Evolutionary conservation across 1,140 invertebrate species (phyloP).

Genomic region (Manduca sexta): DNA sequence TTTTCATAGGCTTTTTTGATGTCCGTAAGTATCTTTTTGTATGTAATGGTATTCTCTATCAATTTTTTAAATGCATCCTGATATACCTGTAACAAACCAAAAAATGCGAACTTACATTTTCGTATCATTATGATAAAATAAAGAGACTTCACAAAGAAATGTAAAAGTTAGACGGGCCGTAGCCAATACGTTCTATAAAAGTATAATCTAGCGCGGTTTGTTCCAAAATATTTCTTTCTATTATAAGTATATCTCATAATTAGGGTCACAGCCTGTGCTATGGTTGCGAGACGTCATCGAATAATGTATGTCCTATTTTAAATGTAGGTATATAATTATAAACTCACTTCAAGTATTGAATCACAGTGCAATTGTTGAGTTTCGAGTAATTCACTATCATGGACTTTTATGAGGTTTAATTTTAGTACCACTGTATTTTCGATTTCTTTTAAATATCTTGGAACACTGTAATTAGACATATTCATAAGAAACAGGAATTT

Average conservation of each 20-base stretch:
- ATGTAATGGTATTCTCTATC: constrained; percentile 43
- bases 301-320: too few relatives aligned
- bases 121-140: neutral
- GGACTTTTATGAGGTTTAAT: constrained; percentile 38
- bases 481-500: too few relatives aligned
- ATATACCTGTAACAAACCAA: constrained; percentile 46
- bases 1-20: constrained; percentile 62
- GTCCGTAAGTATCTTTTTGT: constrained; percentile 42
- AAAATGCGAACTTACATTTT: constrained; percentile 35
- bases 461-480: constrained; percentile 4
- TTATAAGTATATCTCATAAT: too few relatives aligned
- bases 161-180: neutral
- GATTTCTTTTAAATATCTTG: constrained; percentile 55
- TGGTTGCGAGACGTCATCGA: too few relatives aligned
- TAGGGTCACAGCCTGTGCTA: too few relatives aligned
- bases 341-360: constrained; percentile 43
- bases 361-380: constrained; percentile 43
- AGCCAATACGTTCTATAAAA: neutral
- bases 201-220: too few relatives aligned
- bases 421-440: constrained; percentile 33
- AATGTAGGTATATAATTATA: too few relatives aligned
- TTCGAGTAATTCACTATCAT: constrained; percentile 42
- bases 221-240: too few relatives aligned
- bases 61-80: constrained; percentile 46
- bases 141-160: neutral